A percentile compares a stretch with the other conserved stretches of the same genome.
These are phyloP conservation scores for Pollachius pollachius DNA, from an alignment of 2,113 vertebrate species.

Conservation along the genomic window DNA sequence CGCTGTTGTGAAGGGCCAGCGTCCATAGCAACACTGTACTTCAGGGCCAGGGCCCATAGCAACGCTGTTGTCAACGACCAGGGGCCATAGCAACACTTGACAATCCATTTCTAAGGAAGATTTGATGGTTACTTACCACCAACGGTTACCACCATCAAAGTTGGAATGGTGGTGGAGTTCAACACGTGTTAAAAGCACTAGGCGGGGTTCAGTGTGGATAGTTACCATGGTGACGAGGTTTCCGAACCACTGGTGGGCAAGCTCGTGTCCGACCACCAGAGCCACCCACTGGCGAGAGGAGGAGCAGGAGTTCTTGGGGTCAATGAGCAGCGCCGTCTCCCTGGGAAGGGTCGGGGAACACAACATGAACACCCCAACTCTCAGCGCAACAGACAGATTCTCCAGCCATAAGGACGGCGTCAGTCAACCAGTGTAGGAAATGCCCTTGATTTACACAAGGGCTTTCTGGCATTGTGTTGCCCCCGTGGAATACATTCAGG, in stretches of 20 bases:
- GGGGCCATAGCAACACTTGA: no score
- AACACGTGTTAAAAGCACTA: no score
- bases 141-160: no score
- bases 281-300: slow-evolving; percentile 98
- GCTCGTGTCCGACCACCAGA: slow-evolving; percentile 95
- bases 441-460: no score
- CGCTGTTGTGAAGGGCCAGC: not conserved
- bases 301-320: slow-evolving; percentile 95
- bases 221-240: slow-evolving; percentile 99
- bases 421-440: no score
- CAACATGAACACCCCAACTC: not conserved
- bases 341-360: slow-evolving; percentile 58
- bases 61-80: not conserved
- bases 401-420: no score
- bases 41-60: not conserved
- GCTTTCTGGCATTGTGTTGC: no score
- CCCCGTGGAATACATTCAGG: no score
- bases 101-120: no score
- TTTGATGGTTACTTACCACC: no score
- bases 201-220: not conserved
- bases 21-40: no score
- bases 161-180: no score
- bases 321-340: slow-evolving; percentile 96
- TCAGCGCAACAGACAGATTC: slow-evolving; percentile 13
- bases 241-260: slow-evolving; percentile 99